Evolutionary conservation across 2,797 vertebrate genomes (phyloP).

Genomic region (Molossus molossus): DNA sequence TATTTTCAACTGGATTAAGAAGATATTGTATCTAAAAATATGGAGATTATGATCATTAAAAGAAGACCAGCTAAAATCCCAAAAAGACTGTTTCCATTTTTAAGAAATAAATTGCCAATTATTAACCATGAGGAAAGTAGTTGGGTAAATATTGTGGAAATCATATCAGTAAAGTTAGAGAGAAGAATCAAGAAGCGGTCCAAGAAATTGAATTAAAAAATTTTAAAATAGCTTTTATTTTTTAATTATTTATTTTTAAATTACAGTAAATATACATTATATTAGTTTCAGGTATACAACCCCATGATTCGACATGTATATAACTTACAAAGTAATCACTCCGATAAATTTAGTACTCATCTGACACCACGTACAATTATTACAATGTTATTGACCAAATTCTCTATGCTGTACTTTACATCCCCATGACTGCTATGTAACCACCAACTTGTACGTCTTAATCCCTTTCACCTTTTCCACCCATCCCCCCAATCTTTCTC

Average conservation of each 20-base stretch:
- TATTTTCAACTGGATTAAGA: neutral
- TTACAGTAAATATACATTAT: neutral
- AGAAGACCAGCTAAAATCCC: neutral
- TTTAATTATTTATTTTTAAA: neutral
- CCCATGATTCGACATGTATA: neutral
- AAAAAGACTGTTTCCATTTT: neutral
- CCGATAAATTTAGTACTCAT: neutral
- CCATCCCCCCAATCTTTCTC: neutral
- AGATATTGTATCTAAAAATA: neutral
- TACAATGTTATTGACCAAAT: neutral
- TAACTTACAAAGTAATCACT: neutral
- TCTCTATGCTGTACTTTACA: neutral
- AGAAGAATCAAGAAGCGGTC: neutral
- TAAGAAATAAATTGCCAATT: neutral
- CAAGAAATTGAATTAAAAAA: neutral
- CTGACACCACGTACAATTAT: neutral
- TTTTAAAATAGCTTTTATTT: neutral
- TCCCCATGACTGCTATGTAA: neutral
- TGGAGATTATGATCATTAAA: neutral
- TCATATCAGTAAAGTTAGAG: neutral
- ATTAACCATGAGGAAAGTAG: neutral
- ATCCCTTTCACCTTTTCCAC: neutral
- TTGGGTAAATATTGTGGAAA: neutral
- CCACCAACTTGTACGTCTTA: neutral
- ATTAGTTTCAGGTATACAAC: neutral